These are phyloP conservation scores for Moxostoma hubbsi DNA, from an alignment of 2,797 vertebrate species.

Conservation along the genomic window DNA sequence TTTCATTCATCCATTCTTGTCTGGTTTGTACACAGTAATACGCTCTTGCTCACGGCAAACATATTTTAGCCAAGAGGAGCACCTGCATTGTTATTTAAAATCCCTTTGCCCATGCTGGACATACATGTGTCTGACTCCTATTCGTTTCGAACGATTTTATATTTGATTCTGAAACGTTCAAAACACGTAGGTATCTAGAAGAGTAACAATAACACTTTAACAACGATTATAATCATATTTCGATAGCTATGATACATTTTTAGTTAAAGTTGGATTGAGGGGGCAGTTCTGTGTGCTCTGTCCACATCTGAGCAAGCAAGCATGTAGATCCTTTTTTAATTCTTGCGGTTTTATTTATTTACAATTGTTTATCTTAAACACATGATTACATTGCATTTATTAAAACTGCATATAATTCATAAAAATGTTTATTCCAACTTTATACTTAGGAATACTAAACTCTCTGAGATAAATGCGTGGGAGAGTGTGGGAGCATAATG, in stretches of 20 bases:
- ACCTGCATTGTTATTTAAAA: conserved; percentile 52
- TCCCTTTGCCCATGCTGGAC: conserved; percentile 24
- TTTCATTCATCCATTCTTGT: conserved; percentile 25
- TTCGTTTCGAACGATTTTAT: conserved; percentile 27
- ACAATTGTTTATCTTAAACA: conserved; percentile 76
- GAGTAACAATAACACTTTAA: conserved; percentile 40
- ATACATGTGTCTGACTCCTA: conserved; percentile 2
- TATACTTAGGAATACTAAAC: conserved; percentile 64
- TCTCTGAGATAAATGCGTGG: conserved; percentile 67
- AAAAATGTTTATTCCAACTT: conserved; percentile 68
- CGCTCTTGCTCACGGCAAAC: conserved; percentile 50
- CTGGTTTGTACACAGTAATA: conserved; percentile 24
- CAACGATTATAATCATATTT: conserved; percentile 42
- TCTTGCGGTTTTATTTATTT: conserved; percentile 73
- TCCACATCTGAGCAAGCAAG: conserved; percentile 64
- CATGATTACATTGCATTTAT: conserved; percentile 69
- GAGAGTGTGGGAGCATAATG: conserved; percentile 71
- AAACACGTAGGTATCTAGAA: conserved; percentile 21
- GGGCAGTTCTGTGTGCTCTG: conserved; percentile 39
- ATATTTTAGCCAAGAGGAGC: conserved; percentile 64
- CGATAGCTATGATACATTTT: conserved; percentile 58
- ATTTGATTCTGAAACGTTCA: conserved; percentile 34
- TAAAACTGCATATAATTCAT: conserved; percentile 71
- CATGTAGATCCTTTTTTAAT: conserved; percentile 63
- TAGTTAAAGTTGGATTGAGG: conserved; percentile 46